phyloP scores from a whole-genome alignment of 2,888 invertebrate species.

The Furcula furcula region DNA sequence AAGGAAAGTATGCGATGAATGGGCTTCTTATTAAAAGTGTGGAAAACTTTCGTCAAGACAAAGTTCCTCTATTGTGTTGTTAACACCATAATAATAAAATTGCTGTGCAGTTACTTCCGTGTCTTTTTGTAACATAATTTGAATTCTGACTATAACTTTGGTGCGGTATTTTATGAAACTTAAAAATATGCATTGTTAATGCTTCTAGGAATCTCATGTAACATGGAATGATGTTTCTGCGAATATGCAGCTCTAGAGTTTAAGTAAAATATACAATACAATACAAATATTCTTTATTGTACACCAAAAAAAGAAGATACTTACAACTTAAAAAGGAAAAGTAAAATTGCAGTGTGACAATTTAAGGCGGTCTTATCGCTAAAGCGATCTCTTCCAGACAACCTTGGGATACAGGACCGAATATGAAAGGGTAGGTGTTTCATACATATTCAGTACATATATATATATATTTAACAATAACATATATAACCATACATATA shows the following conservation, averaged over 20 bases:
- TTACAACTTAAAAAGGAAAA: no score
- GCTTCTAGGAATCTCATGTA: neutral
- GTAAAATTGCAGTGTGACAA: no score
- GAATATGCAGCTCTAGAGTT: neutral
- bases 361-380: no score
- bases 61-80: constrained; percentile 58
- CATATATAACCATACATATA: no score
- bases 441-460: no score
- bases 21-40: constrained; percentile 72
- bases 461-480: no score
- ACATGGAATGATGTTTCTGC: neutral
- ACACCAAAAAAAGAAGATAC: no score
- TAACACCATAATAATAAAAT: constrained; percentile 44
- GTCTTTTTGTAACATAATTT: constrained; percentile 12
- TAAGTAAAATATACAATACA: neutral
- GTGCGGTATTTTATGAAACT: constrained; percentile 1
- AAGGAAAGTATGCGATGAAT: constrained; percentile 72
- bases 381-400: no score
- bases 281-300: no score
- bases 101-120: constrained; percentile 27
- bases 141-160: constrained; percentile 9
- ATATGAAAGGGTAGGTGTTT: no score
- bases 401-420: no score
- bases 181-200: neutral
- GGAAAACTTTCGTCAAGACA: constrained; percentile 64